Conservation (phyloP, 2,797 vertebrate species). For the Spinibarbus caldwelli region DNA sequence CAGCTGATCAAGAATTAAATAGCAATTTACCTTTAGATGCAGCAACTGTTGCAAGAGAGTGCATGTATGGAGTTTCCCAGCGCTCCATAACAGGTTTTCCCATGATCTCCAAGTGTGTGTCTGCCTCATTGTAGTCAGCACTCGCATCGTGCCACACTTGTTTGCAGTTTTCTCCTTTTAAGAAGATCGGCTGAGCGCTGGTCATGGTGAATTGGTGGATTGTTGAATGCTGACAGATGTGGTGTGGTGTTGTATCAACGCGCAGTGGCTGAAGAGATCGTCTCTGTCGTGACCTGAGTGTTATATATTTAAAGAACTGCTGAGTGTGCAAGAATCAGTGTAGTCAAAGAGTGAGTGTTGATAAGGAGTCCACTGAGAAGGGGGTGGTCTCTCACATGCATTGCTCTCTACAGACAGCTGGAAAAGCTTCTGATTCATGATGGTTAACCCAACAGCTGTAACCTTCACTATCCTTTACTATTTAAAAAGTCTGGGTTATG, state of each 20-base stretch:
- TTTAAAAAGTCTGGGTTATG: too few relatives aligned
- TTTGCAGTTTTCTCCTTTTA: conserved; percentile 88
- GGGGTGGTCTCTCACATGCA: conserved; percentile 39
- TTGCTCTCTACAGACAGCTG: conserved; percentile 38
- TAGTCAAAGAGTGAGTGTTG: conserved; percentile 46
- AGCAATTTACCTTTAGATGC: conserved; percentile 85
- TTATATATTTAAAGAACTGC: conserved; percentile 76
- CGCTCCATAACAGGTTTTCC: conserved; percentile 99
- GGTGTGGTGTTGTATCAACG: background rate
- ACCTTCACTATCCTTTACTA: too few relatives aligned
- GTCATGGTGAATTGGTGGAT: conserved; percentile 77
- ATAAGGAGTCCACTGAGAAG: conserved; percentile 54
- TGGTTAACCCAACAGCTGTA: conserved; percentile 33
- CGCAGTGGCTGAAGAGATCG: conserved; percentile 44
- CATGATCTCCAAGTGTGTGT: conserved; percentile 92
- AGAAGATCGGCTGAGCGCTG: conserved; percentile 81
- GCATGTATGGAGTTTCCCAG: conserved; percentile 99
- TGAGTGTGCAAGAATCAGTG: conserved; percentile 68
- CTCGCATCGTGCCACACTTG: conserved; percentile 83
- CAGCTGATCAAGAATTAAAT: too few relatives aligned
- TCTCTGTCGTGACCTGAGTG: conserved; percentile 9
- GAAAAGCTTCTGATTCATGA: conserved; percentile 30
- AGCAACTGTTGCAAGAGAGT: conserved; percentile 86
- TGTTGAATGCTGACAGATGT: background rate
- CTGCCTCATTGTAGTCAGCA: conserved; percentile 84